A percentile compares a stretch with the other conserved stretches of the same genome.
Evolutionary conservation across 2,113 vertebrate species (phyloP).

Genomic region (Ameiurus melas): DNA sequence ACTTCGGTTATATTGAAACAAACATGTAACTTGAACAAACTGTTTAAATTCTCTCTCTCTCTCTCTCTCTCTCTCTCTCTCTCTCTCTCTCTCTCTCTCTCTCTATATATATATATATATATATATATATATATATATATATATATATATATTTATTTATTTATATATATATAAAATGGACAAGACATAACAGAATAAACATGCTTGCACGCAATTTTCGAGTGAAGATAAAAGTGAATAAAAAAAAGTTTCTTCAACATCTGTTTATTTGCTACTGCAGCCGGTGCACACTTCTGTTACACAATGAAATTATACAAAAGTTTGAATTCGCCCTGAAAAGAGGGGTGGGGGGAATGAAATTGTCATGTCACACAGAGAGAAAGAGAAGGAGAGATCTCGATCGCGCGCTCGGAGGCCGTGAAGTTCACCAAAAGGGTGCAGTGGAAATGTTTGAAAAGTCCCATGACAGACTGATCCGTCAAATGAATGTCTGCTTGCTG

Average conservation of each 20-base stretch:
- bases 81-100: too few relatives aligned
- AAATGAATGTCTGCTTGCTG: slow-evolving; percentile 40
- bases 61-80: too few relatives aligned
- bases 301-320: background rate
- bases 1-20: background rate
- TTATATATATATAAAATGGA: background rate
- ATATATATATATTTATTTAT: background rate
- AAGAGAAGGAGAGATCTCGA: slow-evolving; percentile 45
- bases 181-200: background rate
- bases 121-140: too few relatives aligned
- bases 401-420: slow-evolving; percentile 42
- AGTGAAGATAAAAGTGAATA: background rate
- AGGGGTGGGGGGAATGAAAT: background rate
- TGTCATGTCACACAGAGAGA: background rate
- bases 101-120: too few relatives aligned
- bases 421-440: slow-evolving; percentile 65
- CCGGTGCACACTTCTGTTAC: background rate
- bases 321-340: slow-evolving; percentile 7
- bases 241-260: slow-evolving; percentile 40
- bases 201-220: background rate
- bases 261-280: slow-evolving; percentile 45
- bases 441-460: slow-evolving; percentile 63
- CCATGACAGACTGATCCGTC: slow-evolving; percentile 62
- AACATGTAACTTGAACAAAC: background rate
- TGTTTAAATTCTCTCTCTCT: background rate